phyloP scores from a whole-genome alignment of 1,140 invertebrate species.

The Arion vulgaris region DNA sequence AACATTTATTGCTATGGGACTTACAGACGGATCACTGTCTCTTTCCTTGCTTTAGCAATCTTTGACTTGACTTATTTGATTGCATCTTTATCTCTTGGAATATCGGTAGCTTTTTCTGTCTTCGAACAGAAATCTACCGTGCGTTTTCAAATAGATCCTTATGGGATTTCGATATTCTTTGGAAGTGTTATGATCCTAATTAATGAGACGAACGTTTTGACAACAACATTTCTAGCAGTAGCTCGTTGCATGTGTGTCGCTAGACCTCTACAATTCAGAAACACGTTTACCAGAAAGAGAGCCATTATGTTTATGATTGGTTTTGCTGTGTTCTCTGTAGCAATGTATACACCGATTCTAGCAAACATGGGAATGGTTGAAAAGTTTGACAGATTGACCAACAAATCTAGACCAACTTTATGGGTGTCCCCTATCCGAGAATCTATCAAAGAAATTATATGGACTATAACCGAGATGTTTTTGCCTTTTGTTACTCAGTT shows the following conservation, averaged over 20 bases:
- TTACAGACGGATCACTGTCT: slow-evolving; percentile 12
- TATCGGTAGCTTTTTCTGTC: neutral
- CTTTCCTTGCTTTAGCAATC: neutral
- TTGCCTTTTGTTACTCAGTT: neutral
- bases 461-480: neutral
- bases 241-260: slow-evolving; percentile 10
- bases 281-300: neutral
- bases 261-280: neutral
- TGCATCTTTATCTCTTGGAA: neutral
- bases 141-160: neutral
- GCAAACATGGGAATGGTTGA: neutral
- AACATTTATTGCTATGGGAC: slow-evolving; percentile 13
- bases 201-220: neutral
- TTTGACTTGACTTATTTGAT: neutral
- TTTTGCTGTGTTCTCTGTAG: neutral
- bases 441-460: slow-evolving; percentile 6
- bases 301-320: neutral
- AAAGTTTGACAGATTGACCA: neutral
- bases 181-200: neutral
- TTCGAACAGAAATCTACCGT: neutral
- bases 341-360: neutral
- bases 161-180: neutral
- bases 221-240: slow-evolving; percentile 5
- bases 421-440: neutral
- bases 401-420: neutral